Evolutionary conservation across 2,888 invertebrate species (phyloP), one percentile per base, ranked within the genome.

Genomic region (Thymelicus acteon): DNA sequence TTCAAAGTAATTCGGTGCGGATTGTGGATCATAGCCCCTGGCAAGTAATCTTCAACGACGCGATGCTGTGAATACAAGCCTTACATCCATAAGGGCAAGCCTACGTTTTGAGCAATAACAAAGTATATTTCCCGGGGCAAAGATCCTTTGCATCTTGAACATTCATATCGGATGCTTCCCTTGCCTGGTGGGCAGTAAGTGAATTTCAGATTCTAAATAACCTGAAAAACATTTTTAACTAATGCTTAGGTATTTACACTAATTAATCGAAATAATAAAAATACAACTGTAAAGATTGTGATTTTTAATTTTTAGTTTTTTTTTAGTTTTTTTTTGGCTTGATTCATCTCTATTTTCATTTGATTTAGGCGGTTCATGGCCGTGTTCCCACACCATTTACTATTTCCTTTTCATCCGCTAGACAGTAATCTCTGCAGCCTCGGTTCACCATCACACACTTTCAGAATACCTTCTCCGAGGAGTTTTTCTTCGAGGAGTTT

Each of bases 391-490:
- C 7, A 61, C 60, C 40, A 61, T n/a, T 54, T 10, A 70, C 66
- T 6, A 78, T 71, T 12, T 77, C 78, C 1, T 76, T 75, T 8
- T 77, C 74, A 7, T 73, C 78, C 2, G 78, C 79, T 40, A 80
- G 67, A 47, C 82, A 83, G 67, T 75, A 76, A n/a, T n/a, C n/a
- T n/a, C n/a, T n/a, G n/a, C n/a, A 3, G 81, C 79, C 86, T 2
- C 78, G 76, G 60, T 86, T 86, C 0, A 78, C 74, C 74, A 81
- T 79, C 7, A 82, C 81, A 63, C 86, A 87, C 44, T 81, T 76
- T 80, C 85, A 85, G 68, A 81, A 81, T 1, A 83, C 75, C 64
- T 79, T 81, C 7, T 85, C 85, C 3, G 24, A 24, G 3, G 1
- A 24, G 24, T 3, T 24, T 24, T 24, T 24, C 24, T 24, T 3